A percentile compares a stretch with the other conserved stretches of the same genome.
Conservation (phyloP, 1,140 invertebrate genomes). For the Drosophila quadrilineata region DNA sequence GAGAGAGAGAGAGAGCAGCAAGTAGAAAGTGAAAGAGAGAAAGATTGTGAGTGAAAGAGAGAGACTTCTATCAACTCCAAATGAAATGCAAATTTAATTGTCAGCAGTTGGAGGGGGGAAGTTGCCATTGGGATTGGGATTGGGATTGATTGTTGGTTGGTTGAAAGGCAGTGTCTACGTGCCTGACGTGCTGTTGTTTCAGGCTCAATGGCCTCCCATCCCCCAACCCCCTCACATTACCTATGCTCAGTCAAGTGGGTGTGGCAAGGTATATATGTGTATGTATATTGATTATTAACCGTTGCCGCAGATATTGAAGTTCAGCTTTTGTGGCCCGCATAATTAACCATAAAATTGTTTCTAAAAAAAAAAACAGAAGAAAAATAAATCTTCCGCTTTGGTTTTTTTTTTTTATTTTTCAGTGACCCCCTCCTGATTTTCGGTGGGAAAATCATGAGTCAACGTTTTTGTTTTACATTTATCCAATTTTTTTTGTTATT, state of each 20-base stretch:
- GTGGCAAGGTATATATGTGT: constrained; percentile 16
- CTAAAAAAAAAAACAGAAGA: background rate
- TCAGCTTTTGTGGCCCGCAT: too few species aligned
- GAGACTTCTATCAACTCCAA: too few species aligned
- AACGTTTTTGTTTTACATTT: too few species aligned
- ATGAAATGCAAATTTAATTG: constrained; percentile 14
- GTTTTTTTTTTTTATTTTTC: constrained; percentile 16
- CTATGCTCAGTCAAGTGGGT: background rate
- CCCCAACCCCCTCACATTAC: too few species aligned
- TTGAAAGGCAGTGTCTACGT: too few species aligned
- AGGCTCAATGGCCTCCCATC: constrained; percentile 1
- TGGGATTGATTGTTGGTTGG: constrained; percentile 19
- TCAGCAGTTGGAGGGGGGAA: background rate
- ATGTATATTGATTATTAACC: constrained; percentile 58
- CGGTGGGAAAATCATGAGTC: constrained; percentile 64
- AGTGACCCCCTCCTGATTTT: constrained; percentile 6
- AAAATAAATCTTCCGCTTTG: constrained; percentile 40
- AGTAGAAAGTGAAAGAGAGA: too few species aligned
- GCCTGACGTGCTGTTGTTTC: constrained; percentile 34
- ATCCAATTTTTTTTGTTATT: too few species aligned
- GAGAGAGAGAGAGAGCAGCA: background rate
- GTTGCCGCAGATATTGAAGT: background rate
- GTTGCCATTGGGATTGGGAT: background rate
- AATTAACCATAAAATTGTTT: constrained; percentile 38
- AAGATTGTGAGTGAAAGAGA: background rate